Base-by-base conservation (phyloP, 2,113 vertebrate genomes). In the Erpornis zantholeuca region DNA sequence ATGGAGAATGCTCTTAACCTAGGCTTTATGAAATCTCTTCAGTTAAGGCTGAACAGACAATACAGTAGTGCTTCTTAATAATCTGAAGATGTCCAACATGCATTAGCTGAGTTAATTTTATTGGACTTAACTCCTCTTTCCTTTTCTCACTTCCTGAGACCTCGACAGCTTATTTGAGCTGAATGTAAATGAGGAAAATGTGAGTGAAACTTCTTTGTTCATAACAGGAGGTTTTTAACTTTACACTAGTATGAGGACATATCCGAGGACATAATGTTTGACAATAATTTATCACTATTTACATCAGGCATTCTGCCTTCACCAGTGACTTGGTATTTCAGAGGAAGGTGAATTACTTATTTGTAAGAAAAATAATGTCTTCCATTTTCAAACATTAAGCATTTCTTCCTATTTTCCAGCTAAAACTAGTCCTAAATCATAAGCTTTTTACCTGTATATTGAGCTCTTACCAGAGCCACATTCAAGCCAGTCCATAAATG, bases 71-170 rank as follows among this genome's bases (percentile, higher is more conserved):
- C 28, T 75, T 88, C 44, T 78, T 92, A 91, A 79, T 89, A 85
- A 87, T 56, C n/a, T 38, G 44, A 86, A 17, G 36, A 49, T 91
- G 24, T 87, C 54, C 57, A 91, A 84, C 57, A 69, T 57, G 53
- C 53, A 85, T 89, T 91, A 94, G 25, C 35, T 76, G 45, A 69
- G 35, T 82, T 91, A 85, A 92, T 88, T 91, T 89, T 57, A 69
- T 86, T 69, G 28, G 54, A 82, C 88, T 88, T 92, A 68, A 63
- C 28, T 71, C 25, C 2, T 27, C 20, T 57, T 92, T 66, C 44
- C 31, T 92, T 57, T 88, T 86, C 50, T 71, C 20, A 76, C 53
- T 90, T 91, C 31, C 20, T 60, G 61, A 89, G 50, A 60, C 49
- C 57, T 68, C 59, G 83, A 40, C 8, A 66, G 14, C 8, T 91